A percentile compares a stretch with the other conserved stretches of the same genome.
phyloP scores from a whole-genome alignment of 1,140 invertebrate genomes.

The Dinoponera quadriceps region DNA sequence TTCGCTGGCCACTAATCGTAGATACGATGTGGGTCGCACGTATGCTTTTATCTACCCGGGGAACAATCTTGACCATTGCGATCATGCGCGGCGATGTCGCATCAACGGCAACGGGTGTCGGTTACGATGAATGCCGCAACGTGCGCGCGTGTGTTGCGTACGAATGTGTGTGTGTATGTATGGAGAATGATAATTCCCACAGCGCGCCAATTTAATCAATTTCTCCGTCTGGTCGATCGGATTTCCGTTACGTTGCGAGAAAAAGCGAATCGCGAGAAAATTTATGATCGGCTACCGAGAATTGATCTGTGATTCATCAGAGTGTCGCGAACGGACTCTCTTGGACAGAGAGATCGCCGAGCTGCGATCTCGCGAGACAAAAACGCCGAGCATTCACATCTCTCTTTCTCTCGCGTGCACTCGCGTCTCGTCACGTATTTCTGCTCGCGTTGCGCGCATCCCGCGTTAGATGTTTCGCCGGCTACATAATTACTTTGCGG shows the following conservation, averaged over 20 bases:
- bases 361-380: background rate
- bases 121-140: background rate
- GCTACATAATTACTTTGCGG: constrained; percentile 51
- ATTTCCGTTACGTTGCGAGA: background rate
- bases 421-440: constrained; percentile 45
- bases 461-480: constrained; percentile 42
- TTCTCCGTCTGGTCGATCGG: background rate
- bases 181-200: background rate
- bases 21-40: constrained; percentile 19
- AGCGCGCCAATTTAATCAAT: background rate
- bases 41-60: background rate
- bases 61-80: constrained; percentile 20
- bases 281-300: constrained; percentile 21
- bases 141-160: constrained; percentile 12
- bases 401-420: too few species aligned
- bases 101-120: constrained; percentile 9
- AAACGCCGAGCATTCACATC: constrained; percentile 17
- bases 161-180: constrained; percentile 15
- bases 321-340: background rate
- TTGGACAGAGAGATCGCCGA: background rate
- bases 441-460: constrained; percentile 12
- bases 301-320: background rate
- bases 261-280: background rate
- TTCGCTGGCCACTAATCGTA: background rate
- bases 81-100: constrained; percentile 1